Percentiles rank a stretch among this genome's conserved stretches.
These are phyloP conservation scores for Gallirallus australis DNA, from an alignment of 2,797 vertebrate genomes.

Conservation along the genomic window DNA sequence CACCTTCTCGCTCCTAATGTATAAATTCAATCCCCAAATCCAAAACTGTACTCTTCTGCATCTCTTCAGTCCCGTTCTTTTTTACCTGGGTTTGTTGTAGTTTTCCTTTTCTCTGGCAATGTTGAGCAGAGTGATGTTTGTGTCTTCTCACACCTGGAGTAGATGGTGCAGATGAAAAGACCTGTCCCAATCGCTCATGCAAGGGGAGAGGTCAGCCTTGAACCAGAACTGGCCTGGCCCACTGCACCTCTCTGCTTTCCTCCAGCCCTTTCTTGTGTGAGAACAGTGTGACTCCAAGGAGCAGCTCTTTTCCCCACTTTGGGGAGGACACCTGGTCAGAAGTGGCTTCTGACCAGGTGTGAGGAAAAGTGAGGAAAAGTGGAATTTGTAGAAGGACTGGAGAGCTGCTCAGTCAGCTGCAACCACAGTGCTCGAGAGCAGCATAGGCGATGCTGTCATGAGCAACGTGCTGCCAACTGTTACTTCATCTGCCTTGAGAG, in stretches of 20 bases:
- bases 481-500: conserved; percentile 55
- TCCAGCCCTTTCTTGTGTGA: neutral
- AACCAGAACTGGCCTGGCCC: neutral
- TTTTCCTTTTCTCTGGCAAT: neutral
- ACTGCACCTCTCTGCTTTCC: neutral
- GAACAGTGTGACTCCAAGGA: neutral
- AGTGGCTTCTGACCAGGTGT: neutral
- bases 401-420: neutral
- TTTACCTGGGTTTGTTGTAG: neutral
- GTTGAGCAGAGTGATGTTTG: neutral
- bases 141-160: neutral
- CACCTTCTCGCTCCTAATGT: neutral
- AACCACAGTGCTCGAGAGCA: neutral
- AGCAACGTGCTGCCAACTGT: conserved; percentile 41
- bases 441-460: neutral
- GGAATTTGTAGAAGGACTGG: neutral
- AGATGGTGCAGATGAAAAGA: neutral
- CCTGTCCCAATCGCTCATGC: neutral
- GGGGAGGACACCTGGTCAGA: neutral
- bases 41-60: neutral
- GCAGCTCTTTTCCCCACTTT: neutral
- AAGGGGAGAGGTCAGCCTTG: neutral
- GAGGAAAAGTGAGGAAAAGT: neutral
- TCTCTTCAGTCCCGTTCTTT: neutral
- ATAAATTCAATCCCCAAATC: neutral